phyloP scores from a whole-genome alignment of 2,797 vertebrate genomes.

The Alauda arvensis region DNA sequence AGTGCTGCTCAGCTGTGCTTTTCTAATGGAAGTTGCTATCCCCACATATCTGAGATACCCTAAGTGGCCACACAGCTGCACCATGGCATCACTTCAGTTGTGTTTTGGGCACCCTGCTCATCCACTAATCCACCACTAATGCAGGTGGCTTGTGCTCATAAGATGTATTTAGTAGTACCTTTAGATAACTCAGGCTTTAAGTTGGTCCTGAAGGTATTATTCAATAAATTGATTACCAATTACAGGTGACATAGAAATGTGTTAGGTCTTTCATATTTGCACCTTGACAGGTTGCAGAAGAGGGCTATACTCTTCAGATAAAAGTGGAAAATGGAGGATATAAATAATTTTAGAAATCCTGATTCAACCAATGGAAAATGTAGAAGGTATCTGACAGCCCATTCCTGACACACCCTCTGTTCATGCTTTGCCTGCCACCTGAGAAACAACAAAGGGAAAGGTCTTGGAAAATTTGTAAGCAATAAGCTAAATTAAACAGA shows the following conservation, averaged over 20 bases:
- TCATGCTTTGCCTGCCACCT: neutral
- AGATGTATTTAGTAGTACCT: neutral
- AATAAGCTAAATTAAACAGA: neutral
- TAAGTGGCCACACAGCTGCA: neutral
- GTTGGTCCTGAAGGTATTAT: neutral
- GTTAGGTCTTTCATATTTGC: neutral
- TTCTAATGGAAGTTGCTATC: neutral
- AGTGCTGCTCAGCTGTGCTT: neutral
- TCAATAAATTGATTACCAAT: accelerated
- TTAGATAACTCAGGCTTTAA: neutral
- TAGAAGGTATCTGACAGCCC: neutral
- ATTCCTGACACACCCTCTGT: neutral
- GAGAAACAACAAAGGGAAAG: neutral
- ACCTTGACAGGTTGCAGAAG: neutral
- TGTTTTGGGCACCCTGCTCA: neutral
- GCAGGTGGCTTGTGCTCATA: neutral
- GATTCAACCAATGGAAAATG: neutral
- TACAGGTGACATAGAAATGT: neutral
- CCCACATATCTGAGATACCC: neutral
- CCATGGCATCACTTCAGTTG: neutral
- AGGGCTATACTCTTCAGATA: neutral
- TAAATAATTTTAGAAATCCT: neutral
- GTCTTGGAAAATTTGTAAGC: neutral
- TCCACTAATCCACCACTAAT: neutral
- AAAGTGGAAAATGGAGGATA: neutral